Evolutionary conservation across 2,888 invertebrate genomes (phyloP).

Genomic region (Cantharis nigra): DNA sequence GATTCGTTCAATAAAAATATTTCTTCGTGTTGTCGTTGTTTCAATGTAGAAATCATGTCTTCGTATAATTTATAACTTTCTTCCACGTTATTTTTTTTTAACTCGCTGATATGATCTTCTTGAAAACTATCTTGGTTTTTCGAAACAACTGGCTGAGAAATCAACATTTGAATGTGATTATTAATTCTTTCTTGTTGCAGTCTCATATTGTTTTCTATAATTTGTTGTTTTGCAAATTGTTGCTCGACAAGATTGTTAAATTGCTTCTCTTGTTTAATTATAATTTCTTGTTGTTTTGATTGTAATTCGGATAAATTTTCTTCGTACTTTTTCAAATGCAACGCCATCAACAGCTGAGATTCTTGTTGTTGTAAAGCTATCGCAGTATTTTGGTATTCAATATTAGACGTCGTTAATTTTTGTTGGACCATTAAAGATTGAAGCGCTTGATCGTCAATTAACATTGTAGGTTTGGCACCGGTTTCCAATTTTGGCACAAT

Average conservation of each 20-base stretch:
- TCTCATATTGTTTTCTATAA: conserved; percentile 64
- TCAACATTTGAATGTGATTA: conserved; percentile 62
- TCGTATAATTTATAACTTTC: conserved; percentile 45
- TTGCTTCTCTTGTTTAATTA: conserved; percentile 60
- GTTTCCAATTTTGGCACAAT: conserved; percentile 1
- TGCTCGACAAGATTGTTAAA: conserved; percentile 60
- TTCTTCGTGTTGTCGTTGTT: conserved; percentile 65
- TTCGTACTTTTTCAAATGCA: conserved; percentile 67
- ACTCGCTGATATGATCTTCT: conserved; percentile 51
- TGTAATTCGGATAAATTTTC: conserved; percentile 64
- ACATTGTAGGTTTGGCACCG: background rate
- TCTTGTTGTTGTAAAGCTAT: conserved; percentile 66
- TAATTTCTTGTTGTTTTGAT: conserved; percentile 60
- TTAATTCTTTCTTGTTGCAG: conserved; percentile 66
- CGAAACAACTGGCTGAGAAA: conserved; percentile 41
- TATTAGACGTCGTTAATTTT: conserved; percentile 47
- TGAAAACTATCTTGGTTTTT: conserved; percentile 33
- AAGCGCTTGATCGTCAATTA: conserved; percentile 1
- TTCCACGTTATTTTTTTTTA: conserved; percentile 37
- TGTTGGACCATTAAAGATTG: conserved; percentile 43
- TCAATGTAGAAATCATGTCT: conserved; percentile 58
- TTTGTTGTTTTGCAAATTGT: conserved; percentile 61
- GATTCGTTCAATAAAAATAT: conserved; percentile 66
- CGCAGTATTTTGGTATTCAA: conserved; percentile 61
- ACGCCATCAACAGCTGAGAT: conserved; percentile 64